These are phyloP conservation scores for Nymphicus hollandicus DNA, from an alignment of 2,113 vertebrate species.

Conservation along the genomic window DNA sequence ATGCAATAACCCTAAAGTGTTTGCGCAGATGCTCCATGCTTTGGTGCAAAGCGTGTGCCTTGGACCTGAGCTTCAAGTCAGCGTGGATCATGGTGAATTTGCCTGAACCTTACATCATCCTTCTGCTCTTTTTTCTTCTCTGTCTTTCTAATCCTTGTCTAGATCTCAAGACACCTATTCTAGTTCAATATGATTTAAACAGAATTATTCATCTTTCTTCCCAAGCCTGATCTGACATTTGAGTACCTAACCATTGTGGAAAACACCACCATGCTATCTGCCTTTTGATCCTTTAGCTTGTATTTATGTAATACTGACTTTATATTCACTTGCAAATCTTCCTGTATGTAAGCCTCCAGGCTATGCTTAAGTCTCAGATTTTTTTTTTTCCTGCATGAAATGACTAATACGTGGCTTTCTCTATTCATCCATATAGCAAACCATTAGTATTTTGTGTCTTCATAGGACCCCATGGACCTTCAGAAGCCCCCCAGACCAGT, in stretches of 20 bases:
- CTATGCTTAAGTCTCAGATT: background rate
- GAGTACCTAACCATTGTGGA: background rate
- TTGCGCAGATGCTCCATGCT: rapidly evolving
- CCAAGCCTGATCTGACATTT: background rate
- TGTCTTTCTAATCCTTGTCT: background rate
- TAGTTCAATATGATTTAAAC: background rate
- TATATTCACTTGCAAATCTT: background rate
- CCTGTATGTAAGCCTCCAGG: background rate
- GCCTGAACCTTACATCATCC: background rate
- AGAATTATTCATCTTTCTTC: background rate
- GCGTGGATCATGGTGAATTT: rapidly evolving
- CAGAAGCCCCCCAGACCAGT: background rate
- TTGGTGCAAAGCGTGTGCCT: rapidly evolving
- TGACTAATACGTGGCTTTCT: rapidly evolving
- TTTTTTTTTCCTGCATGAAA: background rate
- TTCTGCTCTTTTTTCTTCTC: background rate
- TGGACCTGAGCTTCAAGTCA: background rate
- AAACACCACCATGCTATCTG: background rate
- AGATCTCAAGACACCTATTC: background rate
- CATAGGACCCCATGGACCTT: background rate
- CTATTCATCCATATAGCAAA: background rate
- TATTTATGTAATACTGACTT: background rate
- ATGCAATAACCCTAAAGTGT: rapidly evolving
- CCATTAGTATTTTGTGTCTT: background rate
- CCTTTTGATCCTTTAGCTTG: background rate